Percentiles rank a stretch among this genome's conserved stretches.
phyloP scores from a whole-genome alignment of 2,888 invertebrate species.

The Apeira syringaria region DNA sequence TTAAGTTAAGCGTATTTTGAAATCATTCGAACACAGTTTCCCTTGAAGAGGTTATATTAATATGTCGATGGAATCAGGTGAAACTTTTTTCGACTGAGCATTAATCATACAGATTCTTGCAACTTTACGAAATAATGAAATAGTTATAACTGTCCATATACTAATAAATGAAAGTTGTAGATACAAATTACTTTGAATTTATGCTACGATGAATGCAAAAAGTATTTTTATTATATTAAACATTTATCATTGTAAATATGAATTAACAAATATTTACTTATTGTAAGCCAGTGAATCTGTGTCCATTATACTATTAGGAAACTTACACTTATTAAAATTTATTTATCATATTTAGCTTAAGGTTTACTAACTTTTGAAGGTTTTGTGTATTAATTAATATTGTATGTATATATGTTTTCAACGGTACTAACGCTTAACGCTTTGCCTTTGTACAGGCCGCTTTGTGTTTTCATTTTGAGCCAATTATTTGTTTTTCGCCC shows the following conservation, averaged over 20 bases:
- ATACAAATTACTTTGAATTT: constrained; percentile 26
- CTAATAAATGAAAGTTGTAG: neutral
- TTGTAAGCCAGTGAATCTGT: constrained; percentile 58
- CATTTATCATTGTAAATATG: constrained; percentile 64
- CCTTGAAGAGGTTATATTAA: neutral
- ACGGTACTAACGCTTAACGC: constrained; percentile 60
- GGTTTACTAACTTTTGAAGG: constrained; percentile 49
- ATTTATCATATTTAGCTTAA: constrained; percentile 59
- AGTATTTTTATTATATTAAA: constrained; percentile 32
- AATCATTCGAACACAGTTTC: neutral
- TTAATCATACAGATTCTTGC: neutral
- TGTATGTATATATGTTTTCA: constrained; percentile 59
- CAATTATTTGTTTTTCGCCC: constrained; percentile 42
- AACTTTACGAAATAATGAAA: neutral
- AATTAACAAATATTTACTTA: constrained; percentile 45
- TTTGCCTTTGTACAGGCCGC: constrained; percentile 57
- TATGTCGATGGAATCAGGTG: neutral
- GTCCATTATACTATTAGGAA: constrained; percentile 56
- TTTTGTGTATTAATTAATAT: constrained; percentile 59
- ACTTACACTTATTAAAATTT: constrained; percentile 45
- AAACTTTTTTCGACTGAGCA: constrained; percentile 1
- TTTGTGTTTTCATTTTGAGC: constrained; percentile 39
- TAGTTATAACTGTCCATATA: neutral
- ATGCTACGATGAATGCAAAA: constrained; percentile 40
- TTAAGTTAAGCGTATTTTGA: no score